Evolutionary conservation across 2,888 invertebrate genomes (phyloP).

Genomic region (Seira ritae): DNA sequence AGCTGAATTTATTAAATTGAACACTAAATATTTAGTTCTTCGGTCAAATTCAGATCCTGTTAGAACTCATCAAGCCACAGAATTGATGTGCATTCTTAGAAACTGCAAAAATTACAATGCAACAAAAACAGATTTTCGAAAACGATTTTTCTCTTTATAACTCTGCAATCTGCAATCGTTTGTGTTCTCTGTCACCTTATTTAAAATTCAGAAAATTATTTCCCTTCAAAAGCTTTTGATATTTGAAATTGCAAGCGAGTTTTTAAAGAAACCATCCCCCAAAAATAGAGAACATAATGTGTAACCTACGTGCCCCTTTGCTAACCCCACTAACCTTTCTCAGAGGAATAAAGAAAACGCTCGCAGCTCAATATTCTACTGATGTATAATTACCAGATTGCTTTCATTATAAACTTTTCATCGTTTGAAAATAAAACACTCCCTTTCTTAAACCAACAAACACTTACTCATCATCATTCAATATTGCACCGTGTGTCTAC

Average conservation of each 20-base stretch:
- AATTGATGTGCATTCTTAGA: no score
- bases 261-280: not conserved
- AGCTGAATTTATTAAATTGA: no score
- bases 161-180: no score
- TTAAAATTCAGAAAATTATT: no score
- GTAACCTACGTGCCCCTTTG: not conserved
- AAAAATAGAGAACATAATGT: not conserved
- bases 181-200: no score
- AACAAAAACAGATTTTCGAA: no score
- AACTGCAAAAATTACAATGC: no score
- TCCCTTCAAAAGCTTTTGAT: no score
- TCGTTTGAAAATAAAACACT: not conserved
- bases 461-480: not conserved
- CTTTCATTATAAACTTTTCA: conserved; percentile 11
- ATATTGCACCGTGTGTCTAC: not conserved
- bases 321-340: not conserved
- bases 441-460: not conserved
- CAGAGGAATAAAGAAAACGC: not conserved
- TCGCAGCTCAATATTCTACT: not conserved
- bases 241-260: not conserved
- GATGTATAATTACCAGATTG: conserved; percentile 11
- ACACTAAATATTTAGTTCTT: no score
- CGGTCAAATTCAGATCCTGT: no score
- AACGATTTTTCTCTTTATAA: no score
- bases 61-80: no score